Evolutionary conservation across 2,888 invertebrate genomes (phyloP), one percentile per base, ranked within the genome.

Genomic region (Nesidiocoris tenuis): DNA sequence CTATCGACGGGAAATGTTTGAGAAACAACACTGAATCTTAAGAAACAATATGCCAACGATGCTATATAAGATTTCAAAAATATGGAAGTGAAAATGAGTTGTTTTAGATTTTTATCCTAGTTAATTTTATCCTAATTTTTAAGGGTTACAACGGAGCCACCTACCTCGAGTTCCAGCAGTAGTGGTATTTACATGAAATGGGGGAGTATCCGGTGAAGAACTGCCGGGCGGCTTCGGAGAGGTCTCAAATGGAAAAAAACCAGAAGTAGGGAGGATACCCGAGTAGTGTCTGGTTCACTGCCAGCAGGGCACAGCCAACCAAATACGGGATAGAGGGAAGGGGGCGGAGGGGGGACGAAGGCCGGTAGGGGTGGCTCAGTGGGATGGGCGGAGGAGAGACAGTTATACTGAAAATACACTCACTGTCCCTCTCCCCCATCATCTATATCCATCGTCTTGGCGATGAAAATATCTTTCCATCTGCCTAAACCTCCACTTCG

Each of bases 261-360:
- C 5, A 59, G 25, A 21, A 68, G 61, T n/a, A 59, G 61, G 70
- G 61, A 19, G 61, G 70, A 70, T 23, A 70, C 25, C 23, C 25
- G 70, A 70, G 70, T 59, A 7, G 70, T 12, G 24, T 57, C 61
- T 70, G 70, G 70, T 70, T 16, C 1, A 9, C 24, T 70, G 70
- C 70, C 70, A 70, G 57, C 22, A 22, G 24, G 19, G 19, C 61
- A 59, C 70, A 25, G 25, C 70, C 70, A 70, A 70, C 70, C 70
- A 70, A 70, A 70, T 70, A 70, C 70, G 70, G 70, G 70, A 70
- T 59, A 59, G 67, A 56, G 55, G 54, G 24, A 24, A 57, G 56
- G 16, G 67, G 65, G 65, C 23, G 23, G 65, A 21, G n/a, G 17
- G 17, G 56, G 67, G 21, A 39, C n/a, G 19, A 21, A 18, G 54